phyloP scores from a whole-genome alignment of 2,888 invertebrate species.

The Ennomos quercinarius region DNA sequence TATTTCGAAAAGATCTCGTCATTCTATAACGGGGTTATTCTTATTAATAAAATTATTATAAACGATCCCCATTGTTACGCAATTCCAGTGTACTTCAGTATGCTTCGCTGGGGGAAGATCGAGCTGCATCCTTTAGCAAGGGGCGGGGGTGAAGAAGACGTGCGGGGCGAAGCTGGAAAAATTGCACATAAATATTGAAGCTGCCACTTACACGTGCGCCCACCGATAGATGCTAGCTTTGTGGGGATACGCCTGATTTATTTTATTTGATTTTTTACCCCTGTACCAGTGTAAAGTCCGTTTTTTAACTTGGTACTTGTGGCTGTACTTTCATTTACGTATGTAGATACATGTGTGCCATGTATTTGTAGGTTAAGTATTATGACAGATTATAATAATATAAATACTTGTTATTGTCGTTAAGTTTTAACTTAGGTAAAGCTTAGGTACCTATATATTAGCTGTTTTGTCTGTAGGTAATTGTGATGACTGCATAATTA shows the following conservation, averaged over 20 bases:
- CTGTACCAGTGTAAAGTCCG: too few relatives aligned
- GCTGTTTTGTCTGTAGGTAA: too few relatives aligned
- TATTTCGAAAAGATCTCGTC: slow-evolving; percentile 3
- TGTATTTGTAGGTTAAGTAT: too few relatives aligned
- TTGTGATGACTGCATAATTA: too few relatives aligned
- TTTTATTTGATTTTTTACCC: background rate
- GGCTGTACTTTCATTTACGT: too few relatives aligned
- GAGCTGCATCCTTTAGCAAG: slow-evolving; percentile 66
- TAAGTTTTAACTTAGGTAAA: too few relatives aligned
- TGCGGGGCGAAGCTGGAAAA: slow-evolving; percentile 73
- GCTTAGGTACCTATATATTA: too few relatives aligned
- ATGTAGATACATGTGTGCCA: too few relatives aligned
- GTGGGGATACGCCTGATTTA: slow-evolving; percentile 52
- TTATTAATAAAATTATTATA: slow-evolving; percentile 65
- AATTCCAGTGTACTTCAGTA: slow-evolving; percentile 59
- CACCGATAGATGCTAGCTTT: slow-evolving; percentile 54
- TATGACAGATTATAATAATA: too few relatives aligned
- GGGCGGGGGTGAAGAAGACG: slow-evolving; percentile 45
- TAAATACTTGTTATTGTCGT: too few relatives aligned
- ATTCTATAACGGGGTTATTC: slow-evolving; percentile 30
- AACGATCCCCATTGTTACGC: slow-evolving; percentile 76
- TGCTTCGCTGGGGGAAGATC: slow-evolving; percentile 38
- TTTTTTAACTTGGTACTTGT: too few relatives aligned
- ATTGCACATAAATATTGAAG: slow-evolving; percentile 86
- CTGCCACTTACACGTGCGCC: slow-evolving; percentile 86